phyloP scores from a whole-genome alignment of 2,113 vertebrate genomes.

The Lagopus muta region DNA sequence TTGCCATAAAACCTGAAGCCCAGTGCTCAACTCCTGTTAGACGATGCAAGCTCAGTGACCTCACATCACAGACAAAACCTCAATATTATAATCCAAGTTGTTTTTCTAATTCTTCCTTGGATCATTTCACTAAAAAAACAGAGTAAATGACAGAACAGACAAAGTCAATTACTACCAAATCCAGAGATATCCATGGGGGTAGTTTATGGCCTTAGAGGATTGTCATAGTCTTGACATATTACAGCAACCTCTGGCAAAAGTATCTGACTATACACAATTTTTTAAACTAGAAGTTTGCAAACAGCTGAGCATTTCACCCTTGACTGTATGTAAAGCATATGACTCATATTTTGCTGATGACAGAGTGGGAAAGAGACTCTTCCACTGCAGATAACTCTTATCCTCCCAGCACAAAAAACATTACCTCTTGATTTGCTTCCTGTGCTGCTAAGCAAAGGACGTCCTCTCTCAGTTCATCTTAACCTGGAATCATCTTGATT shows the following conservation, averaged over 20 bases:
- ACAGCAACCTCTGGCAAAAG: neutral
- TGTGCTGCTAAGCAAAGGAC: neutral
- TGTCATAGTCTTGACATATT: neutral
- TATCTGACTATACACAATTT: neutral
- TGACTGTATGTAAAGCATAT: neutral
- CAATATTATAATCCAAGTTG: neutral
- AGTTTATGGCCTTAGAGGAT: neutral
- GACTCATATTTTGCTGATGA: neutral
- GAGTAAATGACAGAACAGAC: neutral
- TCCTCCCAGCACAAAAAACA: neutral
- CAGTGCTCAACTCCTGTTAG: neutral
- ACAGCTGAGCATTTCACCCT: neutral
- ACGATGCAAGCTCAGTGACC: neutral
- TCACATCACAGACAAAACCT: neutral
- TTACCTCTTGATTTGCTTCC: neutral
- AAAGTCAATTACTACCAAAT: neutral
- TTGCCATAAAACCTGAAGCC: neutral
- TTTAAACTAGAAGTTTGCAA: neutral
- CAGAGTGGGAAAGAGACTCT: neutral
- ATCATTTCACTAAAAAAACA: neutral
- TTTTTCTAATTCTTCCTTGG: neutral
- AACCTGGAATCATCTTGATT: neutral
- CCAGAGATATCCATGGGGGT: neutral
- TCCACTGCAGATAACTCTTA: neutral
- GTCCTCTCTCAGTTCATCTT: neutral